Evolutionary conservation across 1,140 invertebrate species (phyloP), one percentile per base, ranked within the genome.

Genomic region (Drosophila parvula): DNA sequence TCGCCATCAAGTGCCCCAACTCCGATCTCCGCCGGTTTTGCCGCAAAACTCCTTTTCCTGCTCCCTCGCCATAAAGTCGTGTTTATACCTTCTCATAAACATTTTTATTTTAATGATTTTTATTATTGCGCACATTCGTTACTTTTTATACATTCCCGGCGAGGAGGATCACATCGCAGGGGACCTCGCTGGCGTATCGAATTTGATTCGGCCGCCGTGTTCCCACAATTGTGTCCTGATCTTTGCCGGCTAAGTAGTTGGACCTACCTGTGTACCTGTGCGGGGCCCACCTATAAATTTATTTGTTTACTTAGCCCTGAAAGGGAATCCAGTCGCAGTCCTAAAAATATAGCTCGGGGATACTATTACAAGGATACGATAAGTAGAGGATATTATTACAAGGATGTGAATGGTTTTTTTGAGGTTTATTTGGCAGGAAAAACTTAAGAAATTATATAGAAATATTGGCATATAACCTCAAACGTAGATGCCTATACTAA

Each of bases 71-170:
- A 78, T 78, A 77, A 82, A 88, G 83, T 75, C 74, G 84, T 89
- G 80, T 89, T 89, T 89, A 89, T 89, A 85, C 85, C 82, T 88
- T 89, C 84, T 89, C 84, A 89, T 89, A 89, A 89, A 89, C 84
- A 89, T 89, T 89, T 89, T 90, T 89, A 89, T 90, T 89, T 89
- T 89, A 89, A 89, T 89, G 84, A 89, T 90, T 89, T 89, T 89
- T 89, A 89, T 89, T 89, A 89, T 89, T 89, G 84, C 78, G 84
- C 84, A 90, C 84, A 89, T 89, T 89, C 84, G 84, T 89, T 89
- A 89, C 84, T 89, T 89, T 89, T 89, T 89, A 89, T 89, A 79
- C 84, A 73, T 41, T 51, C 69, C 43, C 68, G 22, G 57, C 50
- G 30, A 44, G 50, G 84, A 74, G 77, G 82, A 86, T 86, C 82